Percentiles rank a stretch among this genome's conserved stretches.
These are phyloP conservation scores for Helogale parvula DNA, from an alignment of 2,113 vertebrate genomes.

Conservation along the genomic window DNA sequence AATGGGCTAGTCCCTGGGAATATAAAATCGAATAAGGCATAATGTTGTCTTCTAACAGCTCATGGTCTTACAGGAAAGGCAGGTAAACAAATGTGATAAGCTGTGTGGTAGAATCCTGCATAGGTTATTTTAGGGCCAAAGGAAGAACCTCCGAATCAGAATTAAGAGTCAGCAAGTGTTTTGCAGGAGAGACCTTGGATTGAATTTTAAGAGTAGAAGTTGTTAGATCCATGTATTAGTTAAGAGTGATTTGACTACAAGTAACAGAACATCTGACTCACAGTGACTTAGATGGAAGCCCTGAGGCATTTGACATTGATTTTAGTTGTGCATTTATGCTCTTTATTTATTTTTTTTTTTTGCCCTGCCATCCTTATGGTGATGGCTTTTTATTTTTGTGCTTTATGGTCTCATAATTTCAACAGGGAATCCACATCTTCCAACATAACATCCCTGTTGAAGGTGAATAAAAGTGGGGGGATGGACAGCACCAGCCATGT, in stretches of 20 bases:
- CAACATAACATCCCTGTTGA: neutral
- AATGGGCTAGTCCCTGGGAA: neutral
- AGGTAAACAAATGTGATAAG: neutral
- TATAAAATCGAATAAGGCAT: neutral
- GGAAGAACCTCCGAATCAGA: neutral
- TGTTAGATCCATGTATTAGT: neutral
- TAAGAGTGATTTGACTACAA: neutral
- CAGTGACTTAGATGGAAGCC: neutral
- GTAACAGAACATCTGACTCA: neutral
- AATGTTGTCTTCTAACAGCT: neutral
- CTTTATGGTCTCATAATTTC: neutral
- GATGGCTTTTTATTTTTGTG: neutral
- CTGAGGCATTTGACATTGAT: neutral
- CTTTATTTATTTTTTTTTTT: neutral
- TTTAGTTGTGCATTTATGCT: neutral
- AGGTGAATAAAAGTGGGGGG: neutral
- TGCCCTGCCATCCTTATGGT: neutral
- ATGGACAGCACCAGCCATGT: neutral
- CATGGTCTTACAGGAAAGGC: neutral
- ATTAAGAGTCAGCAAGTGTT: neutral
- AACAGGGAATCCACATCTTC: neutral
- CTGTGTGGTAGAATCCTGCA: neutral
- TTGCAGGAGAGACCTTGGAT: neutral
- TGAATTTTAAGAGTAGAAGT: constrained; percentile 44
- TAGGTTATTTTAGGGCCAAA: neutral